phyloP scores from a whole-genome alignment of 2,888 invertebrate species.

The Psylliodes chrysocephalus region DNA sequence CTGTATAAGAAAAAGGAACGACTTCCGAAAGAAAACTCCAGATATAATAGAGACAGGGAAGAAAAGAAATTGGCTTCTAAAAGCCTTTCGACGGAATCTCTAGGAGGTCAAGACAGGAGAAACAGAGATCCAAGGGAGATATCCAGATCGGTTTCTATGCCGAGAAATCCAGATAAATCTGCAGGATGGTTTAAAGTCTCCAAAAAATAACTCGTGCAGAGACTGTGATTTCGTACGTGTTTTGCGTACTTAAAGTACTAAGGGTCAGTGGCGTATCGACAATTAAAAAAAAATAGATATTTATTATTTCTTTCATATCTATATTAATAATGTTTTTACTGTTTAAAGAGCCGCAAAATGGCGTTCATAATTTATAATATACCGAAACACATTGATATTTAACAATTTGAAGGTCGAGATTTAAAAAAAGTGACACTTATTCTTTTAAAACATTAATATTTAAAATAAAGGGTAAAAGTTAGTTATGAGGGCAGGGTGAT shows the following conservation, averaged over 20 bases:
- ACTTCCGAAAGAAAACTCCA: constrained; percentile 65
- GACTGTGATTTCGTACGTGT: constrained; percentile 53
- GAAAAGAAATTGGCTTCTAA: constrained; percentile 63
- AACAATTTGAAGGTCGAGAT: too few species aligned
- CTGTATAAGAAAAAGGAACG: constrained; percentile 62
- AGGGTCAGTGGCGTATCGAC: constrained; percentile 36
- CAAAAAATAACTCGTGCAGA: constrained; percentile 60
- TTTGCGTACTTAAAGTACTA: constrained; percentile 24
- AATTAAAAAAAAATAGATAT: too few species aligned
- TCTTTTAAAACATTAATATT: too few species aligned
- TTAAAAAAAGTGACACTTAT: too few species aligned
- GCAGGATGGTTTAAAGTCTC: constrained; percentile 79
- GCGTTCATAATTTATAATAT: too few species aligned
- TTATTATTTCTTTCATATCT: too few species aligned
- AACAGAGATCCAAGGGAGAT: constrained; percentile 64
- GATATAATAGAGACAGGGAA: constrained; percentile 58
- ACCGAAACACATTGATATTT: too few species aligned
- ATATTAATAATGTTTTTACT: too few species aligned
- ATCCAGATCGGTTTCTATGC: constrained; percentile 77
- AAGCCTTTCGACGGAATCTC: constrained; percentile 73
- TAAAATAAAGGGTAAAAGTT: too few species aligned
- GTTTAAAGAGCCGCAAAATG: too few species aligned
- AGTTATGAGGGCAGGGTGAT: too few species aligned
- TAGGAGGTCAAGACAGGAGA: constrained; percentile 65
- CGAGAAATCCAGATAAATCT: constrained; percentile 76